Conservation (phyloP, 2,113 vertebrate species). For the Platichthys stellatus region DNA sequence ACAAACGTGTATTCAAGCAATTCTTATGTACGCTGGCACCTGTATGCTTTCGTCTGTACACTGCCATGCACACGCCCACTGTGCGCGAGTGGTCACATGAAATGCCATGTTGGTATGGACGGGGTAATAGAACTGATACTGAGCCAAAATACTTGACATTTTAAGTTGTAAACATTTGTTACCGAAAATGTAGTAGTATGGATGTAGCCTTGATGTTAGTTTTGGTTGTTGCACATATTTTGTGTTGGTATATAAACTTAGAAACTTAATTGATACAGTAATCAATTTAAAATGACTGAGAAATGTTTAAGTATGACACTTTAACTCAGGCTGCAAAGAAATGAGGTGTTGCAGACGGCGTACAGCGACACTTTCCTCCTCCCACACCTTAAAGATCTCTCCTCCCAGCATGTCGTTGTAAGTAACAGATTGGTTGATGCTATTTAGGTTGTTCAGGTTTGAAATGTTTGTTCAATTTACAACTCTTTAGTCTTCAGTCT, state of each 20-base stretch:
- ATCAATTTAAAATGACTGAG: neutral
- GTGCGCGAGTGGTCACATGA: too few relatives aligned
- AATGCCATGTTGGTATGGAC: too few relatives aligned
- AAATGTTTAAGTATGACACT: conserved; percentile 45
- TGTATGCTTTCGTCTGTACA: too few relatives aligned
- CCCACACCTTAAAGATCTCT: conserved; percentile 92
- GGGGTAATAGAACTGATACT: too few relatives aligned
- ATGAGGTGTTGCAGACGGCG: conserved; percentile 87
- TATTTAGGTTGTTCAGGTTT: neutral
- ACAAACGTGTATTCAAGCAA: too few relatives aligned
- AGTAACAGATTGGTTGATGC: conserved; percentile 70
- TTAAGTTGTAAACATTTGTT: too few relatives aligned
- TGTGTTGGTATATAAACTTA: neutral
- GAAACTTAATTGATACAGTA: neutral
- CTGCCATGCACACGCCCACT: too few relatives aligned
- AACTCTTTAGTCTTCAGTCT: neutral
- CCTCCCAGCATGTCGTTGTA: conserved; percentile 87
- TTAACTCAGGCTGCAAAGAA: conserved; percentile 85
- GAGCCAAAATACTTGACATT: too few relatives aligned
- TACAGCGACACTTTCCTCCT: conserved; percentile 91
- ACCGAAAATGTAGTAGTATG: too few relatives aligned
- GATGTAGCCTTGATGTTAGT: too few relatives aligned
- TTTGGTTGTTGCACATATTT: neutral
- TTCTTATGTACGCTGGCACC: too few relatives aligned
- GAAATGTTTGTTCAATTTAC: neutral